A percentile compares a stretch with the other conserved stretches of the same genome.
Conservation (phyloP, 2,888 invertebrate species). For the Chrysolina haemoptera region DNA sequence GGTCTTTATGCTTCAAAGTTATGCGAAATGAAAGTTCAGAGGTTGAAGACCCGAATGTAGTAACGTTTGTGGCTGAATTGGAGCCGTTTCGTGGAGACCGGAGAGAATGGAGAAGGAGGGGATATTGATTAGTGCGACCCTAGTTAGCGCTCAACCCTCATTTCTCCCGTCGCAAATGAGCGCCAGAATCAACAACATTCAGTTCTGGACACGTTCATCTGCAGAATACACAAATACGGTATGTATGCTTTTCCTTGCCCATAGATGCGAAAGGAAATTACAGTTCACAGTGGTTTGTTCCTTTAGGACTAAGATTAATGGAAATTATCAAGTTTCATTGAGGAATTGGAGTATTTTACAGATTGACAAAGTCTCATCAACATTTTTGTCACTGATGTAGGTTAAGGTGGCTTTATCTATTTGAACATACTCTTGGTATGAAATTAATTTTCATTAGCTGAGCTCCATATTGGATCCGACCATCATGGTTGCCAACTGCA, state of each 20-base stretch:
- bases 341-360: no score
- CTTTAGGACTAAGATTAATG: no score
- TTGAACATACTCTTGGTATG: no score
- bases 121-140: conserved; percentile 70
- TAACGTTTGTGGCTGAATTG: conserved; percentile 62
- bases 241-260: background rate
- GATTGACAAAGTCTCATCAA: no score
- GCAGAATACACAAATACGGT: conserved; percentile 20
- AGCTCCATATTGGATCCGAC: no score
- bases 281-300: no score
- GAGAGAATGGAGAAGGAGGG: conserved; percentile 54
- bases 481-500: no score
- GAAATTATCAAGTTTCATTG: no score
- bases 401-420: no score
- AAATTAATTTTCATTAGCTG: no score
- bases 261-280: no score
- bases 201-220: conserved; percentile 32
- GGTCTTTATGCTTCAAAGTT: background rate
- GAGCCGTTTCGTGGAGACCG: conserved; percentile 58
- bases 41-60: conserved; percentile 57
- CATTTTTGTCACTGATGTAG: no score
- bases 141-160: conserved; percentile 67
- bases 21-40: conserved; percentile 37
- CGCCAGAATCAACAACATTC: conserved; percentile 41
- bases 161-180: conserved; percentile 49